Conservation (phyloP, 2,797 vertebrate species). For the Pteropus rufus region DNA sequence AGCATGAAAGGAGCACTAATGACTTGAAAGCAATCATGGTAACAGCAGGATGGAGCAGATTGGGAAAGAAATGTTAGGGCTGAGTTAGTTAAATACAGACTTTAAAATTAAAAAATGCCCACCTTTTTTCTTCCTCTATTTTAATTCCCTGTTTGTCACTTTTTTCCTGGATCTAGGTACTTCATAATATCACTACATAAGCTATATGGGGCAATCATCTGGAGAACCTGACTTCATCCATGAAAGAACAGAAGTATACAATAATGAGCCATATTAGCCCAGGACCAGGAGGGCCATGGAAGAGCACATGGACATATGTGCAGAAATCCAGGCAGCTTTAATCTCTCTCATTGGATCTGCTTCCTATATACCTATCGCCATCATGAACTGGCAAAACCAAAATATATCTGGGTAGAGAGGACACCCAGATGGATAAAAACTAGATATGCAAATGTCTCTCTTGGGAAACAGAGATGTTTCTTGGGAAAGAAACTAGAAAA, state of each 20-base stretch:
- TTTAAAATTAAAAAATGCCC: neutral
- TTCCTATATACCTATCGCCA: neutral
- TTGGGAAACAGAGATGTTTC: neutral
- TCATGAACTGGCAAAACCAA: neutral
- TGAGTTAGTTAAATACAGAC: neutral
- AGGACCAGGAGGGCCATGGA: neutral
- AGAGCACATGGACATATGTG: fast-evolving
- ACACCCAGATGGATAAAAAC: neutral
- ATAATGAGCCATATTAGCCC: neutral
- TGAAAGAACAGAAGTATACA: neutral
- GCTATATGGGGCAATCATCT: neutral
- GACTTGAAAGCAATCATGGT: neutral
- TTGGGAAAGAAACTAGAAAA: neutral
- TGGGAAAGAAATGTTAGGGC: neutral
- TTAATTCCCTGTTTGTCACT: neutral
- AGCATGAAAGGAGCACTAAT: neutral
- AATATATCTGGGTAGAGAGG: neutral
- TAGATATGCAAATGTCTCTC: neutral
- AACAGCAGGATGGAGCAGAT: neutral
- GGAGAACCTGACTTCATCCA: neutral
- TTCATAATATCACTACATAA: neutral
- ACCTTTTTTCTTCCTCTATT: neutral
- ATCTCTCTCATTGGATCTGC: neutral
- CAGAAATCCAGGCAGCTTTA: neutral
- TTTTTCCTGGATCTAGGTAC: neutral